Base-by-base conservation (phyloP, 2,113 vertebrate genomes). In the Rhineura floridana region DNA sequence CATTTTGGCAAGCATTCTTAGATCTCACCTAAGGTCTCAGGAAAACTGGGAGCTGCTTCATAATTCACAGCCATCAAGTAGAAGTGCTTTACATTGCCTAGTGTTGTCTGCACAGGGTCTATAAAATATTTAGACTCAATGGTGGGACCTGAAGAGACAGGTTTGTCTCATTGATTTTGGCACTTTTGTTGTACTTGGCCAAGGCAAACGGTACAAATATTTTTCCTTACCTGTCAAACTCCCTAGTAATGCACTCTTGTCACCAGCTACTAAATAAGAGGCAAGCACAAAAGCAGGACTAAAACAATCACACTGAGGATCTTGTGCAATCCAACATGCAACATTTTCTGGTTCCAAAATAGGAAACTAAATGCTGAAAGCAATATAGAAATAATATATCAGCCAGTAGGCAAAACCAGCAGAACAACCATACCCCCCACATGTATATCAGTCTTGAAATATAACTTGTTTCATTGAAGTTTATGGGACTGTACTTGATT, bases 41-140 rank as follows among this genome's bases (percentile, higher is more conserved):
- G 50, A 94, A 96, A 95, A 94, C 33, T 85, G 85, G 90, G 87
- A 93, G 7, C 52, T 91, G 42, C 95, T 97, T 96, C 93, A 96
- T 96, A 95, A 94, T 96, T 96, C 91, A 94, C 90, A 91, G n/a
- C 75, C 93, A 90, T 94, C 94, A 96, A 96, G 90, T 90, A 62
- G 93, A 96, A 95, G 89, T 85, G 88, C 67, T 96, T 96, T 93
- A 86, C 90, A 89, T 95, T 89, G 81, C 59, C 94, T 93, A 95
- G 90, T 92, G 91, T 93, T 94, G 87, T 80, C 83, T 94, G 83
- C 30, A 82, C 48, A 89, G 42, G 28, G 4, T 59, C 79, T 83
- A 96, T 96, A 83, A 96, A 97, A 96, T 95, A 97, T 95, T 96
- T 92, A 96, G 87, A 90, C n/a, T 44, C 15, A 67, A 86, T 78